Base-by-base conservation (phyloP, 2,113 vertebrate species). In the Pseudonaja textilis region DNA sequence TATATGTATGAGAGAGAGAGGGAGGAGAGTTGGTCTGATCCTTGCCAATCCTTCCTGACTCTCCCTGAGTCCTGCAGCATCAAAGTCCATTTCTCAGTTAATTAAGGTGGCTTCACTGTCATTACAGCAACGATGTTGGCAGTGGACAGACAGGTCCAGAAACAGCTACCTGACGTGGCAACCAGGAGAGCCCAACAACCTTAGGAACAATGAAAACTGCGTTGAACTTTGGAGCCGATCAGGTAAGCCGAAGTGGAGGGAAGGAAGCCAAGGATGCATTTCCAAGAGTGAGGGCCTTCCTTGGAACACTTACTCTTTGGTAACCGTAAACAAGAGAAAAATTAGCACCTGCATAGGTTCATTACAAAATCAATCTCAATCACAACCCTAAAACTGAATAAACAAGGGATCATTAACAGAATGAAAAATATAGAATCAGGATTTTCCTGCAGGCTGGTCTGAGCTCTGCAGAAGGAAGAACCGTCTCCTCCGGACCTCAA, bases 151-250 rank as follows among this genome's bases (percentile, higher is more conserved):
- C 29, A n/a, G 29, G n/a, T 69, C 64, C 64, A 69, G 29, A 16
- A n/a, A 14, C 12, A 69, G 64, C 64, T 69, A 16, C 64, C 12
- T n/a, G 12, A 6, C 12, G 0, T 69, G 64, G 64, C 0, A 69
- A 2, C 4, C 0, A 69, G 64, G 64, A 16, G 64, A 69, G 29
- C 64, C 64, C 64, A 69, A 69, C 64, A 69, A 69, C 12, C 0
- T 0, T 0, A 0, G 4, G 12, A n/a, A 69, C 12, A 6, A n/a
- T 2, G 64, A 69, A 69, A 0, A 69, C 0, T 69, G 64, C 0
- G 29, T n/a, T 69, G 64, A 69, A 34, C 29, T 69, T n/a, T n/a
- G 12, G 29, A 16, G 8, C 3, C 3, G 0, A 12, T n/a, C 29
- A 69, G 64, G 64, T 69, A n/a, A 69, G 12, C 12, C 29, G n/a